Conservation (phyloP, 2,888 invertebrate species). For the Ennomos erosarius region DNA sequence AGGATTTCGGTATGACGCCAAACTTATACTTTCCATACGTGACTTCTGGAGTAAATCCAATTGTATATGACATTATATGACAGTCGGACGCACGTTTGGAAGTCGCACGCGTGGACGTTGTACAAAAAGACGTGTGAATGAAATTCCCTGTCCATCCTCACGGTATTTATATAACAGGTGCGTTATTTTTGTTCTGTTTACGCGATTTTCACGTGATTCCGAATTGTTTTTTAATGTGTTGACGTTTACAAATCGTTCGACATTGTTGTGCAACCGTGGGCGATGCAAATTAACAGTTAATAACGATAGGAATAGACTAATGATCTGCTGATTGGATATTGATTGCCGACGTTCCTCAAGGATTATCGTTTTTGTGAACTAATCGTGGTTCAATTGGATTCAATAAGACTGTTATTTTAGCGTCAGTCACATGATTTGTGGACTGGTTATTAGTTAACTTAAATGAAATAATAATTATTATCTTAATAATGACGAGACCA, state of each 20-base stretch:
- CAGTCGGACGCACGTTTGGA: constrained; percentile 10
- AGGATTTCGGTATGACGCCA: constrained; percentile 7
- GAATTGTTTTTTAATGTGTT: constrained; percentile 50
- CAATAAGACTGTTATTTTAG: constrained; percentile 6
- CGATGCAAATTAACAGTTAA: constrained; percentile 24
- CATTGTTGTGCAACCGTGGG: constrained; percentile 56
- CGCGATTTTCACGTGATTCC: constrained; percentile 68
- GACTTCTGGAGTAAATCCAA: constrained; percentile 21
- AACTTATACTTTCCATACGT: constrained; percentile 1
- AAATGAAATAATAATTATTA: background rate
- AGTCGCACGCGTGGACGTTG: constrained; percentile 20
- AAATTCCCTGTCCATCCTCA: constrained; percentile 31
- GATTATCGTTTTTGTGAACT: background rate
- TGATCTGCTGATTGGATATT: constrained; percentile 15
- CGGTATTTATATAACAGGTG: constrained; percentile 38
- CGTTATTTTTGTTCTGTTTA: constrained; percentile 58
- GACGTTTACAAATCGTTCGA: constrained; percentile 56
- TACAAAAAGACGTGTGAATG: constrained; percentile 37
- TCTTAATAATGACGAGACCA: too few relatives aligned
- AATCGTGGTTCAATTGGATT: background rate
- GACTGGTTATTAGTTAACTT: background rate
- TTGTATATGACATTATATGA: constrained; percentile 16
- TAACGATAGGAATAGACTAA: constrained; percentile 12
- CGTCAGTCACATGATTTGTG: constrained; percentile 8
- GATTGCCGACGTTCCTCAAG: constrained; percentile 19